phyloP scores from a whole-genome alignment of 1,140 invertebrate genomes.

The Ceratoteleas bidentatus region DNA sequence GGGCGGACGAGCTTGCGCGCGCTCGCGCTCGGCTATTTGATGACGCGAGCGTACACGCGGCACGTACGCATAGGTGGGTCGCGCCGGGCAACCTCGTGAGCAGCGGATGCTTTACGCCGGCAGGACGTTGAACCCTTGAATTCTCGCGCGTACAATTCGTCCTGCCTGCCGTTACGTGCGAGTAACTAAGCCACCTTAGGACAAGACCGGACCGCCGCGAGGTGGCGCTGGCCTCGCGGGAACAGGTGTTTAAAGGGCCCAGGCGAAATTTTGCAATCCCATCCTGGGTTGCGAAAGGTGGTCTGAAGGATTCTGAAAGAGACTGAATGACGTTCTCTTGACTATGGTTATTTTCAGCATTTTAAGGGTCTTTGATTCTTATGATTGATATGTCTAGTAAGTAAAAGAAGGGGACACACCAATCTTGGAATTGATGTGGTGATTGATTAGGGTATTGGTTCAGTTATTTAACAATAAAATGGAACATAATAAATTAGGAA shows the following conservation, averaged over 20 bases:
- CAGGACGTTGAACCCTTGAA: constrained; percentile 56
- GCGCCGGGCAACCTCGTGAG: constrained; percentile 7
- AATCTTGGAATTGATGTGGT: too few species aligned
- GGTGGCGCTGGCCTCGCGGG: constrained; percentile 1
- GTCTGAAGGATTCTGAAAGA: too few species aligned
- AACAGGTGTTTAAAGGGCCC: constrained; percentile 42
- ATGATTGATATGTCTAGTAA: too few species aligned
- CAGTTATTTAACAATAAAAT: too few species aligned
- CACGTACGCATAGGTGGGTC: constrained; percentile 25
- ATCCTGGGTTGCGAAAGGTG: too few species aligned
- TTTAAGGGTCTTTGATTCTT: too few species aligned
- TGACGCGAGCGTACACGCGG: constrained; percentile 9
- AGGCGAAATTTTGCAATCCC: neutral
- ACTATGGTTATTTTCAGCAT: too few species aligned
- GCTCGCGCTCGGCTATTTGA: constrained; percentile 1
- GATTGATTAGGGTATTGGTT: too few species aligned
- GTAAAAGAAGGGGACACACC: too few species aligned
- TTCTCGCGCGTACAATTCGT: constrained; percentile 57
- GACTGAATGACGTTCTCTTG: too few species aligned
- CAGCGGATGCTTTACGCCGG: constrained; percentile 18
- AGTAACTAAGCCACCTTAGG: constrained; percentile 48
- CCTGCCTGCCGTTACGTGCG: constrained; percentile 52
- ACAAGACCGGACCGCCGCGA: constrained; percentile 1
- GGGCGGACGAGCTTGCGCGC: too few species aligned
- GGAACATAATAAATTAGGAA: too few species aligned